Evolutionary conservation across 2,888 invertebrate species (phyloP).

Genomic region (Acholoe squamosa): DNA sequence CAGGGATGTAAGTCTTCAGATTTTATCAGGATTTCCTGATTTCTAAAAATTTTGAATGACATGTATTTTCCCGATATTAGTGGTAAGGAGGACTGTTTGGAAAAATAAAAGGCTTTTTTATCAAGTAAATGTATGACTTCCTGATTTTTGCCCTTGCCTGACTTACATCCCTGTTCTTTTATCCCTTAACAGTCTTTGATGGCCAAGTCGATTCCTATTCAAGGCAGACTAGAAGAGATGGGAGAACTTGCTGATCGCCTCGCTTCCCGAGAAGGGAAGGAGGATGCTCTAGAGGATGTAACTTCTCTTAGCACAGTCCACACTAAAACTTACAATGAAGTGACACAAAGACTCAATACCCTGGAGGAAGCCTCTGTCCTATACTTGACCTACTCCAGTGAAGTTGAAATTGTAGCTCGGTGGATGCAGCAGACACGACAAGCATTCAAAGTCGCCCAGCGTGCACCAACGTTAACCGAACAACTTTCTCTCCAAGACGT

Average conservation of each 20-base stretch:
- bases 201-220: slow-evolving; percentile 37
- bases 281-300: slow-evolving; percentile 31
- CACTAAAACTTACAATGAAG: not conserved
- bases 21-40: no score
- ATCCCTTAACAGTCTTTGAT: slow-evolving; percentile 11
- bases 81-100: no score
- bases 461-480: slow-evolving; percentile 73
- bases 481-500: slow-evolving; percentile 77
- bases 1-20: no score
- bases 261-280: slow-evolving; percentile 53
- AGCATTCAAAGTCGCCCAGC: slow-evolving; percentile 35
- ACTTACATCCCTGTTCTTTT: no score
- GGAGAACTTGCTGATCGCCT: slow-evolving; percentile 37
- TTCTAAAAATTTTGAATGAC: no score
- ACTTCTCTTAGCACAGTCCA: not conserved
- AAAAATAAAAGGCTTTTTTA: no score
- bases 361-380: slow-evolving; percentile 96
- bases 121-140: no score
- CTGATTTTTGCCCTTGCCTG: no score
- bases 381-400: slow-evolving; percentile 97
- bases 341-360: slow-evolving; percentile 85
- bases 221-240: slow-evolving; percentile 54
- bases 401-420: slow-evolving; percentile 93
- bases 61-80: no score
- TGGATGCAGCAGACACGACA: slow-evolving; percentile 92